Percentiles rank a stretch among this genome's conserved stretches.
Evolutionary conservation across 2,797 vertebrate species (phyloP).

Genomic region (Muraenolepis orangiensis): DNA sequence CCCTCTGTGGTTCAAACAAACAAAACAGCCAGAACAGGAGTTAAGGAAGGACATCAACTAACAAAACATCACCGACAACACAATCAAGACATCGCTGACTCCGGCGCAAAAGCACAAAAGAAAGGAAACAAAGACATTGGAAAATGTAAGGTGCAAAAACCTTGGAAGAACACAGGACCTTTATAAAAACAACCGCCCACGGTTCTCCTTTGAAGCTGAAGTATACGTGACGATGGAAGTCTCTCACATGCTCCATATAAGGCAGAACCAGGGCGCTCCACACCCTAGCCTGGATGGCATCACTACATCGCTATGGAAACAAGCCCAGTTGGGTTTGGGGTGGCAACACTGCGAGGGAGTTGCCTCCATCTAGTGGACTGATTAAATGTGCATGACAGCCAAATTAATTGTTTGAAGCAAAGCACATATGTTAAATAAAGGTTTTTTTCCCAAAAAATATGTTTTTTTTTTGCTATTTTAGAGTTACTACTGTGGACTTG

Average conservation of each 20-base stretch:
- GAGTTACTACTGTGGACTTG: too few relatives aligned
- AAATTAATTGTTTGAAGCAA: too few relatives aligned
- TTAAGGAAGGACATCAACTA: background rate
- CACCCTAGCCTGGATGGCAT: conserved; percentile 41
- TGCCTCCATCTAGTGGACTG: conserved; percentile 63
- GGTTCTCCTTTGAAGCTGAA: conserved; percentile 18
- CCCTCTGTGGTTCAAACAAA: conserved; percentile 53
- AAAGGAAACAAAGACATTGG: conserved; percentile 1
- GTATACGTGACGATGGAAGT: conserved; percentile 33
- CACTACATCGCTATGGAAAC: conserved; percentile 64
- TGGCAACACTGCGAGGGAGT: conserved; percentile 11
- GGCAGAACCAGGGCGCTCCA: conserved; percentile 38
- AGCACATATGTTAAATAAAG: too few relatives aligned
- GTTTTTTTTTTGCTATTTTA: too few relatives aligned
- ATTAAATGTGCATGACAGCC: background rate
- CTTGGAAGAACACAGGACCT: conserved; percentile 4
- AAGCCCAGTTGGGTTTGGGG: conserved; percentile 23
- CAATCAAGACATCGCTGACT: background rate
- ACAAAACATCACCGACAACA: too few relatives aligned
- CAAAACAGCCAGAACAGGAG: background rate
- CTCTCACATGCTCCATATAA: conserved; percentile 53
- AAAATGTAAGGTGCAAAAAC: background rate
- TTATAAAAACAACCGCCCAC: conserved; percentile 9
- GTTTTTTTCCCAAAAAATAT: too few relatives aligned
- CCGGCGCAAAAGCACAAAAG: conserved; percentile 12